Evolutionary conservation across 2,797 vertebrate genomes (phyloP).

Genomic region (Labeo calbasu): DNA sequence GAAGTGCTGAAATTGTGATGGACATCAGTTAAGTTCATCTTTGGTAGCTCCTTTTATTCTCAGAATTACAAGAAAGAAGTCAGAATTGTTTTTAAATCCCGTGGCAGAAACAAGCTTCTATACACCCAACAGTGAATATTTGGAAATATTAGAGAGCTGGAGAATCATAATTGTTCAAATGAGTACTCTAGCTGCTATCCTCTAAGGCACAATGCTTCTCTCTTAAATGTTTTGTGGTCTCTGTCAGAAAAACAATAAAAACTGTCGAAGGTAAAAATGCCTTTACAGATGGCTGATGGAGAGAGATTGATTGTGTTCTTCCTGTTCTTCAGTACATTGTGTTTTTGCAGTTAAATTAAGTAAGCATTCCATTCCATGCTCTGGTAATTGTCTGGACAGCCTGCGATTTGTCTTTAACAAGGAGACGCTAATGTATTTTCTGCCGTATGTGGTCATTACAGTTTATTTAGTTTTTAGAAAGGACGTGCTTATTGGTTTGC

Average conservation of each 20-base stretch:
- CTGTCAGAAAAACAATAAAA: background rate
- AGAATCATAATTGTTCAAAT: background rate
- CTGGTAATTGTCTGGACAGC: constrained; percentile 22
- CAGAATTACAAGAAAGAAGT: background rate
- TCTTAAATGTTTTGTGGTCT: background rate
- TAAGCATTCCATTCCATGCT: constrained; percentile 13
- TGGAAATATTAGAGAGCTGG: background rate
- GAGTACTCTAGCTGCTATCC: background rate
- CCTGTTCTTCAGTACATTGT: background rate
- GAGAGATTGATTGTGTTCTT: constrained; percentile 14
- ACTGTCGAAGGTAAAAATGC: background rate
- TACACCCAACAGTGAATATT: background rate
- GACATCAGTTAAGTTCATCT: too few relatives aligned
- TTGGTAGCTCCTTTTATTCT: background rate
- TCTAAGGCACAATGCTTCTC: background rate
- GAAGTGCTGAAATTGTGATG: background rate
- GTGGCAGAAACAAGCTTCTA: background rate
- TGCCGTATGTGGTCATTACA: constrained; percentile 15
- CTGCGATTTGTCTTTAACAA: constrained; percentile 35
- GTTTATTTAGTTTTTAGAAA: constrained; percentile 31
- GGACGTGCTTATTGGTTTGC: constrained; percentile 8
- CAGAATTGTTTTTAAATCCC: background rate
- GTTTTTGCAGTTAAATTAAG: constrained; percentile 11
- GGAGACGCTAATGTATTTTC: constrained; percentile 3
- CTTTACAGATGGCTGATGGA: constrained; percentile 7